These are phyloP conservation scores for Drosophila bipectinata DNA, from an alignment of 1,140 invertebrate species.

Conservation along the genomic window DNA sequence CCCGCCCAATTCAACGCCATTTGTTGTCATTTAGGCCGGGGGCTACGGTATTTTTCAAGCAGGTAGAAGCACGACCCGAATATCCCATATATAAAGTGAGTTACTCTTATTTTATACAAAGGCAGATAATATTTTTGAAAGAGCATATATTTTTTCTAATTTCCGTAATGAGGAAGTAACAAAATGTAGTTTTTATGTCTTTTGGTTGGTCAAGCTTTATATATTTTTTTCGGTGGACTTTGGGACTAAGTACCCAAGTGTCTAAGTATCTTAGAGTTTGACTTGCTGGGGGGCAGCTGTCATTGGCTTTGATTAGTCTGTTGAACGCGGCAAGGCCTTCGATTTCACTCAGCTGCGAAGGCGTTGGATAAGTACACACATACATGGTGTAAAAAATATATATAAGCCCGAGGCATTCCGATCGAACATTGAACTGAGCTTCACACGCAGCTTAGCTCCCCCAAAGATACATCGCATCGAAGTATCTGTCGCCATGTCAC, in stretches of 20 bases:
- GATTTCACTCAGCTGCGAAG: constrained; percentile 67
- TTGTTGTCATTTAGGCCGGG: constrained; percentile 37
- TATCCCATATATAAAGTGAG: neutral
- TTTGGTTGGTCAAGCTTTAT: constrained; percentile 36
- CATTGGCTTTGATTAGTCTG: constrained; percentile 75
- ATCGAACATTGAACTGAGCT: constrained; percentile 67
- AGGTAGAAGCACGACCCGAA: constrained; percentile 22
- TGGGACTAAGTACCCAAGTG: constrained; percentile 4
- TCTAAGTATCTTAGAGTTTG: constrained; percentile 32
- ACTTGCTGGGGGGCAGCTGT: constrained; percentile 60
- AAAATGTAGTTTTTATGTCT: constrained; percentile 26
- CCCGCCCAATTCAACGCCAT: constrained; percentile 49
- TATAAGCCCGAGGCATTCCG: constrained; percentile 6
- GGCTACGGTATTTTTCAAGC: constrained; percentile 17
- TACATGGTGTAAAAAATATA: constrained; percentile 13
- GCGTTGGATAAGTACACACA: constrained; percentile 23
- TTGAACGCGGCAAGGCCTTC: constrained; percentile 71
- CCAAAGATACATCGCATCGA: constrained; percentile 29
- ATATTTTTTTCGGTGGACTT: constrained; percentile 3
- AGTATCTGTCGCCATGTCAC: constrained; percentile 53
- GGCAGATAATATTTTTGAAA: neutral
- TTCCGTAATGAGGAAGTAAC: neutral
- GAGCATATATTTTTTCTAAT: neutral
- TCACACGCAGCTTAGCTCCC: constrained; percentile 61
- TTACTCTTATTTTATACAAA: neutral